Evolutionary conservation across 2,888 invertebrate genomes (phyloP).

Genomic region (Gasteruption jaculator): DNA sequence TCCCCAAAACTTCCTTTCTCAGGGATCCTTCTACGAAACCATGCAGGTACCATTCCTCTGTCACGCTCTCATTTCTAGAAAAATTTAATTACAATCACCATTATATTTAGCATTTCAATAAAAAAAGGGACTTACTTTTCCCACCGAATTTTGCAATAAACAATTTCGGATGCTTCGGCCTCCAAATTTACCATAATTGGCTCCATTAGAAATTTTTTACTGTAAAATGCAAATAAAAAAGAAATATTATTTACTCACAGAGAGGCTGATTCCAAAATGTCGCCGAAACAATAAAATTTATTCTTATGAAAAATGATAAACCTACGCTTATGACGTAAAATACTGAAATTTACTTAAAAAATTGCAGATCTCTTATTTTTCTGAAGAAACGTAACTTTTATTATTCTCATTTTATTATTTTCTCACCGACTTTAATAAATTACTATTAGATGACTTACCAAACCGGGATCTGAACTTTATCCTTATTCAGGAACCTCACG

Average conservation of each 20-base stretch:
- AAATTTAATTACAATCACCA: background rate
- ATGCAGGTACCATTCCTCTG: conserved; percentile 60
- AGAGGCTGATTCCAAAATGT: too few relatives aligned
- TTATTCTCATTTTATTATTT: too few relatives aligned
- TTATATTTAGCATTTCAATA: conserved; percentile 1
- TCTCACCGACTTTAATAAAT: too few relatives aligned
- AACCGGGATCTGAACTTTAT: too few relatives aligned
- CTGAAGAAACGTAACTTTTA: too few relatives aligned
- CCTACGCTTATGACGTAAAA: too few relatives aligned
- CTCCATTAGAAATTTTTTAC: conserved; percentile 28
- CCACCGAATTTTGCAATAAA: conserved; percentile 31
- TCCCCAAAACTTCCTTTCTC: conserved; percentile 55
- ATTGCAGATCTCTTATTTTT: too few relatives aligned
- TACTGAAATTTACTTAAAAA: too few relatives aligned
- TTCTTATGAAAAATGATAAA: too few relatives aligned
- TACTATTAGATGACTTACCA: too few relatives aligned
- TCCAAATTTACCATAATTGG: conserved; percentile 30
- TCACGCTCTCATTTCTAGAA: conserved; percentile 42
- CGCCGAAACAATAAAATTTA: too few relatives aligned
- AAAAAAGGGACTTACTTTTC: conserved; percentile 32
- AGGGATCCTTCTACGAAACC: conserved; percentile 56
- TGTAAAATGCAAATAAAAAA: conserved; percentile 12
- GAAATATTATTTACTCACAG: conserved; percentile 13
- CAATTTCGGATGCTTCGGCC: conserved; percentile 16
- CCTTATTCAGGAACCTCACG: conserved; percentile 10